These are phyloP conservation scores for Leucoraja erinaceus DNA, from an alignment of 2,113 vertebrate species.

Conservation along the genomic window DNA sequence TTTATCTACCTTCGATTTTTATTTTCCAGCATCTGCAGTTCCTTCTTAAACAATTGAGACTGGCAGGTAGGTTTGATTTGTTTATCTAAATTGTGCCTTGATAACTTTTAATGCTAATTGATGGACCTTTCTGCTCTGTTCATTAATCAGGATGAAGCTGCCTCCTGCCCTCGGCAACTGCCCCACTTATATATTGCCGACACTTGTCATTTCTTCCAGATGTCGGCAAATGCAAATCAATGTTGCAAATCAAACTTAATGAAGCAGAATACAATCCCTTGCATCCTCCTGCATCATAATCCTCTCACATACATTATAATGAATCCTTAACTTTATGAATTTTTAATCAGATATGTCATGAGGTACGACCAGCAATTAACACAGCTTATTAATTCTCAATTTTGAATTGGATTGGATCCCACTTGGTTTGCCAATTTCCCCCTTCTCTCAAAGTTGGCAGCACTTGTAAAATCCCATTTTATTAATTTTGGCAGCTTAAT, in stretches of 20 bases:
- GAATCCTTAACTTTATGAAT: slow-evolving; percentile 18
- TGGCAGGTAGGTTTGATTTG: background rate
- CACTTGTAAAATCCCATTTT: background rate
- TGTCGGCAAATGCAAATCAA: background rate
- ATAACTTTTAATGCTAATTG: background rate
- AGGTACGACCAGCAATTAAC: background rate
- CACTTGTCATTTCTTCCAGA: background rate
- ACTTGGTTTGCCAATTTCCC: background rate
- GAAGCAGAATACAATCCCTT: slow-evolving; percentile 3
- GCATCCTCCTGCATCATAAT: slow-evolving; percentile 5
- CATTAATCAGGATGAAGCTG: background rate
- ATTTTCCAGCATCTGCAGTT: too few species aligned
- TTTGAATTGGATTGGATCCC: background rate
- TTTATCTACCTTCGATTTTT: too few species aligned
- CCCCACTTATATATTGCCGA: background rate
- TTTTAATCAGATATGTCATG: background rate
- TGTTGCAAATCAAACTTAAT: slow-evolving; percentile 32
- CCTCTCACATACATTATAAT: slow-evolving; percentile 22
- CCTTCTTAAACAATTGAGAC: background rate
- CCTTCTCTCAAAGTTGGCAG: background rate
- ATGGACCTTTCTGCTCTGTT: background rate
- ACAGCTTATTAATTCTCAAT: background rate
- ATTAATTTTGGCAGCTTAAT: background rate
- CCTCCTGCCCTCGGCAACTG: too few species aligned
- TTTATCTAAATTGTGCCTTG: background rate